Evolutionary conservation across 23 tunicate species (phyloP).

Genomic region (Ascidia mentula): DNA sequence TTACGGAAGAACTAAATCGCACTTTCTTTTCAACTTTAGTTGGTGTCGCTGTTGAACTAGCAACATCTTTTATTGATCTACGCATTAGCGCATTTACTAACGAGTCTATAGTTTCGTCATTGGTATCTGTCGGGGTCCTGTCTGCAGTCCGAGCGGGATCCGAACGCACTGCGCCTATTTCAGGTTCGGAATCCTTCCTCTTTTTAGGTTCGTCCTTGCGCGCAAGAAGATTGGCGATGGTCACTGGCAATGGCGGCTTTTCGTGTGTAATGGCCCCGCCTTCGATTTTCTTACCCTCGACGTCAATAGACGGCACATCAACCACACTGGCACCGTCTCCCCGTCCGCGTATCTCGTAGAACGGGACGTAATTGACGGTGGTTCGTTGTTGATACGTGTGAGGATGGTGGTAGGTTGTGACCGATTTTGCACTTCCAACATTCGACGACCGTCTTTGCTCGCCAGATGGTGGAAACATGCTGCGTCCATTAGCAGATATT

Average conservation of each 20-base stretch:
- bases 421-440: not conserved
- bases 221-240: too few species aligned
- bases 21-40: slow-evolving; percentile 61
- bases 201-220: not conserved
- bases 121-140: slow-evolving; percentile 5
- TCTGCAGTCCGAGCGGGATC: not conserved
- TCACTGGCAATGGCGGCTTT: not conserved
- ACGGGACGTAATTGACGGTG: slow-evolving; percentile 68
- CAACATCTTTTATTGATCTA: not conserved
- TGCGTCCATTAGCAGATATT: slow-evolving; percentile 75
- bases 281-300: slow-evolving; percentile 63
- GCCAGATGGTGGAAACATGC: slow-evolving; percentile 44
- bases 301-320: slow-evolving; percentile 45
- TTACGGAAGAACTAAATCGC: slow-evolving; percentile 72
- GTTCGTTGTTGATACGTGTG: not conserved
- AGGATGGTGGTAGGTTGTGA: not conserved
- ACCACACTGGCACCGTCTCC: slow-evolving; percentile 77
- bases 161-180: not conserved
- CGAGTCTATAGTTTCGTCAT: slow-evolving; percentile 16
- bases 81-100: slow-evolving; percentile 25
- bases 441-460: not conserved
- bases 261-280: not conserved
- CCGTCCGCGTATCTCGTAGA: slow-evolving; percentile 56
- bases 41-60: not conserved
- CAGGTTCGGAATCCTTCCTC: not conserved